Percentiles rank a stretch among this genome's conserved stretches.
phyloP scores from a whole-genome alignment of 2,888 invertebrate species.

The Chironomus riparius region DNA sequence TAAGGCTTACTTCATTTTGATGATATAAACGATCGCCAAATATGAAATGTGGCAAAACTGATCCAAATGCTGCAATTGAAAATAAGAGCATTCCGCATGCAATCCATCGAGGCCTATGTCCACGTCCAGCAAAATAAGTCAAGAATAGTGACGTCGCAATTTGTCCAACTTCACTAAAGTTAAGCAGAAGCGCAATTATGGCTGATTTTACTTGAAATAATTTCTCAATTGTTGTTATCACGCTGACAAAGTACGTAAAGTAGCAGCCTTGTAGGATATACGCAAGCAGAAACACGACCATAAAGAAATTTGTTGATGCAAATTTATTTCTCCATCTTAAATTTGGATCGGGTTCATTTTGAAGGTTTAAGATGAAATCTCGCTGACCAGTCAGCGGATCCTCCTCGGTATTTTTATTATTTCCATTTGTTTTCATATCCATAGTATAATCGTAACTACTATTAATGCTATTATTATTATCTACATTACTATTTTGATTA shows the following conservation, averaged over 20 bases:
- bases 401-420: conserved; percentile 34
- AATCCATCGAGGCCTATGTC: conserved; percentile 88
- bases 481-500: not conserved
- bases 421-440: conserved; percentile 13
- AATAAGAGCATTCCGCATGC: conserved; percentile 86
- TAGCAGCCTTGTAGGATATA: conserved; percentile 65
- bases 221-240: conserved; percentile 88
- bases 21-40: conserved; percentile 61
- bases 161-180: conserved; percentile 88
- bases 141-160: conserved; percentile 80
- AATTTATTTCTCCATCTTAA: conserved; percentile 65
- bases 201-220: conserved; percentile 85
- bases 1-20: not conserved
- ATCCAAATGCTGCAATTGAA: conserved; percentile 75
- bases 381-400: conserved; percentile 39
- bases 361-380: not conserved
- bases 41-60: conserved; percentile 78
- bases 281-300: conserved; percentile 77
- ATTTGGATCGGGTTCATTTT: conserved; percentile 40
- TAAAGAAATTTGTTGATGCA: conserved; percentile 80
- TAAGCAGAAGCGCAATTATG: conserved; percentile 80
- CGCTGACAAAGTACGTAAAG: conserved; percentile 88
- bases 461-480: not conserved
- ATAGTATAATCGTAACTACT: conserved; percentile 9
- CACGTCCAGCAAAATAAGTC: conserved; percentile 84